phyloP scores from a whole-genome alignment of 2,888 invertebrate genomes.

The Polyploca ridens region DNA sequence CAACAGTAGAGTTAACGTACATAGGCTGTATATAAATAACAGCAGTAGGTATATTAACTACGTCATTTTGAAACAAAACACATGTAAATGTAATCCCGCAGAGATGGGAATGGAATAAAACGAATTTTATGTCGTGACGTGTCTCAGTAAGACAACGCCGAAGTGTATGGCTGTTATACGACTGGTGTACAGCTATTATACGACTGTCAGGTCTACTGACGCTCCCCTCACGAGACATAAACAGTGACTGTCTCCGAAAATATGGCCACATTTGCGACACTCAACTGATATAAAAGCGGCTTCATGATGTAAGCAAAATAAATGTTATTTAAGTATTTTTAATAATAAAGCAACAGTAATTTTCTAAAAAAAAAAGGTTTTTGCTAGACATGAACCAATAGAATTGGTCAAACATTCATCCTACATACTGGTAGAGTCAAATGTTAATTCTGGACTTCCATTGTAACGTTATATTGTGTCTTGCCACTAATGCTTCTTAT shows the following conservation, averaged over 20 bases:
- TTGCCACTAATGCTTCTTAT: no score
- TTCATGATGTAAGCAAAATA: background rate
- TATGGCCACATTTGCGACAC: constrained; percentile 5
- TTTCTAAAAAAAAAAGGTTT: no score
- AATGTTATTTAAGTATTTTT: background rate
- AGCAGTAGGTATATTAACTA: constrained; percentile 22
- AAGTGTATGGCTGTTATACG: constrained; percentile 6
- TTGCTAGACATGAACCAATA: no score
- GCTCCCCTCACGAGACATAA: background rate
- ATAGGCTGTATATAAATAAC: background rate
- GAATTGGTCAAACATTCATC: no score
- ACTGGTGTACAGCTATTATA: background rate
- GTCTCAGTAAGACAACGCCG: background rate
- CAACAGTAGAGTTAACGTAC: no score
- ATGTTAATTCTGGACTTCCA: no score
- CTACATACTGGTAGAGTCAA: no score
- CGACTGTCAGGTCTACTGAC: constrained; percentile 7
- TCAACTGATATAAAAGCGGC: background rate
- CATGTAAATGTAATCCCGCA: constrained; percentile 23
- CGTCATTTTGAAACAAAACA: constrained; percentile 34
- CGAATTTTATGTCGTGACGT: constrained; percentile 10
- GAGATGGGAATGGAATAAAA: constrained; percentile 14
- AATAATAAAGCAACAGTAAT: no score
- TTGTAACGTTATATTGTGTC: no score
- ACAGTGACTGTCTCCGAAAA: constrained; percentile 6